Percentiles rank a stretch among this genome's conserved stretches.
phyloP scores from a whole-genome alignment of 2,113 vertebrate species.

The Dolichotis patagonum region DNA sequence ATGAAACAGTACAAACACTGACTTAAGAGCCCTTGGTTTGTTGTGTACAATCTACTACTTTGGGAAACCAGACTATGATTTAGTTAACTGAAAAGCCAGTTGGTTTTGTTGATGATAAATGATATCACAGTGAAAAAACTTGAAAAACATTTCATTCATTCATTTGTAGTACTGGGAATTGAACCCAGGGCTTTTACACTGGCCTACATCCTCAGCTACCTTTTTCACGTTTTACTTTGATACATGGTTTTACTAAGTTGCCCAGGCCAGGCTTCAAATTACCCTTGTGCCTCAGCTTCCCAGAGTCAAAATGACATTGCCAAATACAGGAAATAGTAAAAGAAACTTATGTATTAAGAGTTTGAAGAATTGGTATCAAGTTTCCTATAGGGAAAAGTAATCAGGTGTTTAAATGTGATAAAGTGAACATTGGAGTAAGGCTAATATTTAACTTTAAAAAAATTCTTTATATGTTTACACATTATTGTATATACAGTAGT shows the following conservation, averaged over 20 bases:
- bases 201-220: neutral
- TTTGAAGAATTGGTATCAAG: neutral
- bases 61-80: neutral
- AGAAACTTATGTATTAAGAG: neutral
- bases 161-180: neutral
- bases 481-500: neutral
- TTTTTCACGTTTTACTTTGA: neutral
- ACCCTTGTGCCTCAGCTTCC: neutral
- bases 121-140: neutral
- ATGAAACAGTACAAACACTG: neutral
- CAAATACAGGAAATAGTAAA: neutral
- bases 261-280: neutral
- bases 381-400: slow-evolving; percentile 10
- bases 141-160: neutral
- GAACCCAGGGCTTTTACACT: neutral
- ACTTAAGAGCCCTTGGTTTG: neutral
- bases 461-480: neutral
- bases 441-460: neutral
- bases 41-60: neutral
- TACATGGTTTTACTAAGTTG: neutral
- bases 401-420: neutral
- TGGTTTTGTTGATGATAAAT: slow-evolving; percentile 35
- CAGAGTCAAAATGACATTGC: neutral
- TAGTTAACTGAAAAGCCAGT: slow-evolving; percentile 26
- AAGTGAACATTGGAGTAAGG: slow-evolving; percentile 6